Base-by-base conservation (phyloP, 2,888 invertebrate genomes). In the Diadegma fenestrale region DNA sequence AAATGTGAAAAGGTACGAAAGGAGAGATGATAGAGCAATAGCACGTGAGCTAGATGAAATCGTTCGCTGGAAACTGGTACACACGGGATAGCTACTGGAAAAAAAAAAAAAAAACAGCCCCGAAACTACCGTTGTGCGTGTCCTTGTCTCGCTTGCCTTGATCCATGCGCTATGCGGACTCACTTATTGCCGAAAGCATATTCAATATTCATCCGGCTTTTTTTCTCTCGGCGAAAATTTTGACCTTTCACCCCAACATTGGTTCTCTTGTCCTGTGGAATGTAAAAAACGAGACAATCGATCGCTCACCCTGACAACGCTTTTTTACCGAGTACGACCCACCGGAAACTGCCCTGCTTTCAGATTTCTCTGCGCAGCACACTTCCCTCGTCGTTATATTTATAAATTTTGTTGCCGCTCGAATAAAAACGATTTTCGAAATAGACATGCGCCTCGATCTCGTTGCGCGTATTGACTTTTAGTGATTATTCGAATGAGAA, bases 141-240 rank as follows among this genome's bases (percentile, higher is more conserved):
- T 68, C 14, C 71, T 33, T 17, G 64, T 58, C 58, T 73, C 8
- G 66, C 43, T 43, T 51, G 71, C 30, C 19, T 75, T 37, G 68
- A 61, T 54, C 30, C 30, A 37, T 26, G 58, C 51, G 45, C 66
- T 63, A n/a, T 63, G 43, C 45, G 76, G 61, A 66, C 76, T 64
- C 77, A 64, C 77, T 78, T 72, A 82, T 77, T 76, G 77, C 82
- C 82, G 82, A 77, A 77, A 78, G 76, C 77, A 61, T 51, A 78
- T 82, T 72, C 82, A 76, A 78, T 82, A 82, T 72, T 77, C 77
- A 72, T 73, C 45, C 80, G 19, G 6, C 48, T 69, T 64, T 83
- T 82, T 78, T 79, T 78, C 22, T 54, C 51, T 58, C 76, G 30
- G 63, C 73, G 45, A 77, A 64, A 76, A 78, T 86, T 71, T 51